Evolutionary conservation across 2,888 invertebrate species (phyloP), one percentile per base, ranked within the genome.

Genomic region (Dichetophora obliterata): DNA sequence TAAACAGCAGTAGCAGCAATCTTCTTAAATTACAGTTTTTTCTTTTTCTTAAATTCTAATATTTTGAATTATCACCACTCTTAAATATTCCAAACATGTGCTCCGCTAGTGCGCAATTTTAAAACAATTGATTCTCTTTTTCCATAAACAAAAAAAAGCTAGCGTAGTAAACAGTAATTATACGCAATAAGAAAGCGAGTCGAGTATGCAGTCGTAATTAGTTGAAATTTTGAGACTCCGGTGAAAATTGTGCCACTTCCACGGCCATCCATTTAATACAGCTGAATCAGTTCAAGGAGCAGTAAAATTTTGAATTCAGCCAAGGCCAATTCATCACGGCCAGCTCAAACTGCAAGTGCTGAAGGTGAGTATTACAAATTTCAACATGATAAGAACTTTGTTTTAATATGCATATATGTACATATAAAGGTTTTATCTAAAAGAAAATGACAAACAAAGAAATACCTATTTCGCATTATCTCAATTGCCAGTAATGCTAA

Each of bases 131-230:
- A n/a, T 3, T 63, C 24, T 27, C 61, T 34, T n/a, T n/a, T n/a
- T n/a, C n/a, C n/a, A n/a, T n/a, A n/a, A 31, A 24, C 31, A 2
- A 24, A 14, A 31, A 27, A 24, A 24, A 24, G 9, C 57, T 9
- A 34, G 11, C 43, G 66, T 43, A 66, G 37, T 43, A 43, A 27
- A 37, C 22, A 37, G 43, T 43, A 14, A 14, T 43, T 11, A 27
- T 27, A 59, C 19, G 57, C 57, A 24, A 57, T 11, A 43, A 43
- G 57, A 9, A 57, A 57, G 5, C 14, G 27, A 37, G 34, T 66
- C 66, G 66, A 66, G 31, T 66, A 66, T 66, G 66, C 66, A 66
- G 66, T 37, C 43, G 66, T 66, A 66, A 66, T 6, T 2, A 19
- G 8, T 8, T 22, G 2, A 22, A 66, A 6, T 19, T 19, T 22